These are phyloP conservation scores for Aythya baeri DNA, from an alignment of 2,113 vertebrate species.

Conservation along the genomic window DNA sequence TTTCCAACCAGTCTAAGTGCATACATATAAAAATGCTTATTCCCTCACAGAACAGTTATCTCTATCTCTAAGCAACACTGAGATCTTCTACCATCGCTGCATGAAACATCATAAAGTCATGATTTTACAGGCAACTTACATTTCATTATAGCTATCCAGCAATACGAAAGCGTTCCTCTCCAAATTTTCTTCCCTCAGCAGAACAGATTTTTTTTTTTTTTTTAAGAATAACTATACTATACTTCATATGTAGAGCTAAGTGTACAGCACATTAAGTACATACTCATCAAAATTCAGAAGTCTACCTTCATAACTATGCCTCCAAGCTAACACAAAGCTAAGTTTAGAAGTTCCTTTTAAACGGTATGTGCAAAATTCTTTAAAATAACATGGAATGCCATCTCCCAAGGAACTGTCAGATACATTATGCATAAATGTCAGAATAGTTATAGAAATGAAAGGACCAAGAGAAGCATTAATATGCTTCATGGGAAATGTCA, in stretches of 20 bases:
- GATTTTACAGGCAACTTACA: neutral
- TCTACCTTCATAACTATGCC: neutral
- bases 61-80: neutral
- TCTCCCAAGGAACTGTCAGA: neutral
- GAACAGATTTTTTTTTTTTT: neutral
- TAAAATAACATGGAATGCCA: neutral
- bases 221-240: neutral
- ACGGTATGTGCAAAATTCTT: neutral
- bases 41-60: neutral
- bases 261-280: neutral
- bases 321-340: neutral
- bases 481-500: neutral
- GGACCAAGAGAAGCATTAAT: neutral
- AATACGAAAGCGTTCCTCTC: neutral
- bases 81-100: neutral
- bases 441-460: neutral
- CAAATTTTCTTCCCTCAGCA: neutral
- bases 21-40: neutral
- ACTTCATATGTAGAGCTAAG: neutral
- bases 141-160: neutral
- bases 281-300: neutral
- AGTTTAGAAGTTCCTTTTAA: neutral
- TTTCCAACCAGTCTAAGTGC: neutral
- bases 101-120: neutral
- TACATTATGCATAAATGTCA: neutral